phyloP scores from a whole-genome alignment of 2,888 invertebrate genomes.

The Agapostemon virescens region DNA sequence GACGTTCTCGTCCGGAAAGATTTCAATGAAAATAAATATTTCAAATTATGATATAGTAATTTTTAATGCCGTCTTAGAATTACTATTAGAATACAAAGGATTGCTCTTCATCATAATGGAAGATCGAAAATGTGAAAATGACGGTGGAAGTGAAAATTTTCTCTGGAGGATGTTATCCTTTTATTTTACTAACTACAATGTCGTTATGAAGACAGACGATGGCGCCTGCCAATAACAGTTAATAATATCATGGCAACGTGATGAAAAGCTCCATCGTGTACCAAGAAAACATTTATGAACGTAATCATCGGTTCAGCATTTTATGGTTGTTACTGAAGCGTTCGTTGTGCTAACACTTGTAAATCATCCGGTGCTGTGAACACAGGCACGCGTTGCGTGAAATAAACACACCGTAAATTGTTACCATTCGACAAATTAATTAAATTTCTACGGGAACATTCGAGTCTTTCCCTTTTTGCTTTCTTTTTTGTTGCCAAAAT shows the following conservation, averaged over 20 bases:
- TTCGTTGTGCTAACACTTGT: conserved; percentile 2
- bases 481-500: too few species aligned
- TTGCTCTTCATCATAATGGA: neutral
- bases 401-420: conserved; percentile 21
- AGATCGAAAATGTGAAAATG: neutral
- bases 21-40: too few species aligned
- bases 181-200: neutral
- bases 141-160: neutral
- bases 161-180: neutral
- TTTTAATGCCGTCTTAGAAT: neutral
- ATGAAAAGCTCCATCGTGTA: conserved; percentile 33
- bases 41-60: neutral
- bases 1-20: too few species aligned
- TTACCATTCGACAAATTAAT: neutral
- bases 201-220: neutral
- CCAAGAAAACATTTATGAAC: conserved; percentile 29
- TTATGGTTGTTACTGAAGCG: conserved; percentile 29
- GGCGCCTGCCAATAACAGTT: neutral
- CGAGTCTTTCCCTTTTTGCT: neutral
- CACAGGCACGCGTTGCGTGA: neutral
- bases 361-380: neutral
- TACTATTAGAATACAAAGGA: neutral
- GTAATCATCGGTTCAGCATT: conserved; percentile 13
- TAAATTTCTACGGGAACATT: neutral
- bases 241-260: conserved; percentile 16